Conservation (phyloP, 2,797 vertebrate genomes). For the Chelmon rostratus region DNA sequence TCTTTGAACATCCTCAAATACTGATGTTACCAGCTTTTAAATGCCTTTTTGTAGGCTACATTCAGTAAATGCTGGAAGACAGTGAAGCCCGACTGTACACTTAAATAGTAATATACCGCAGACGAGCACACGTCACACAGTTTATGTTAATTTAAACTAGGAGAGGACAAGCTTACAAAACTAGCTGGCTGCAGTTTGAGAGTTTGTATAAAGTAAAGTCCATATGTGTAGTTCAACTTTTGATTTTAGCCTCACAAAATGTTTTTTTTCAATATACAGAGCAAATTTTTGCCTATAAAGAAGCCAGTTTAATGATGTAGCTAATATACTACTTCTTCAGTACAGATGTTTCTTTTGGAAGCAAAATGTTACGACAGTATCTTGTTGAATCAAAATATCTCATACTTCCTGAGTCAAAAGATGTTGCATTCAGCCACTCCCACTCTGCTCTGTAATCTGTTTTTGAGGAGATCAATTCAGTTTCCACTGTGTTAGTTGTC, state of each 20-base stretch:
- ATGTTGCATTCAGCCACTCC: not conserved
- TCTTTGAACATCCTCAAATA: not conserved
- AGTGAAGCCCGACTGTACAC: not conserved
- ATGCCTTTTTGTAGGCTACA: not conserved
- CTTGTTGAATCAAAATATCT: not conserved
- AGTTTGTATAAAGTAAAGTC: not conserved
- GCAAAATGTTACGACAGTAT: not conserved
- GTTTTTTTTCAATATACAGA: not conserved
- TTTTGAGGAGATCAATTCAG: not conserved
- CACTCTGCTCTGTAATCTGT: not conserved
- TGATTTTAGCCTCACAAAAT: not conserved
- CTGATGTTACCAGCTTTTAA: not conserved
- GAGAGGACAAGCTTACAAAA: too few relatives aligned
- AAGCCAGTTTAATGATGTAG: not conserved
- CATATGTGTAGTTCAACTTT: not conserved
- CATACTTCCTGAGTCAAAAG: not conserved
- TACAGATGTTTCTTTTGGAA: not conserved
- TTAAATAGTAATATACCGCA: not conserved
- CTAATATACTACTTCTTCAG: not conserved
- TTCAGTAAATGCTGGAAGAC: not conserved
- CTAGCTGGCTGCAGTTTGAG: too few relatives aligned
- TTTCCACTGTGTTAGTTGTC: not conserved
- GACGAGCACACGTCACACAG: not conserved
- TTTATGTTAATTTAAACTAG: not conserved
- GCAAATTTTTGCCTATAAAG: not conserved